Evolutionary conservation across 2,888 invertebrate genomes (phyloP).

Genomic region (Myathropa florea): DNA sequence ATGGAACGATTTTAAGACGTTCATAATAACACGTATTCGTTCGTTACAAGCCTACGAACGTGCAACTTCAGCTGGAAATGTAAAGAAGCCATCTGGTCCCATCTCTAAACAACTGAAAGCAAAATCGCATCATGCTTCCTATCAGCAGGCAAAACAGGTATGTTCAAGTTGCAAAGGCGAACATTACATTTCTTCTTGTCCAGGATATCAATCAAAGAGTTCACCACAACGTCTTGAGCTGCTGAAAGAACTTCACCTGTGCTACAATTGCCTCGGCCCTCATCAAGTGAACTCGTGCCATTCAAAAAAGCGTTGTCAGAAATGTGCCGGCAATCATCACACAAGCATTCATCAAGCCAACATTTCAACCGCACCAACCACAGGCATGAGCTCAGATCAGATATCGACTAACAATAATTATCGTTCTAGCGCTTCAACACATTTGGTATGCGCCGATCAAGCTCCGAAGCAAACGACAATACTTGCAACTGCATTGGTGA

Average conservation of each 20-base stretch:
- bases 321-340: slow-evolving; percentile 13
- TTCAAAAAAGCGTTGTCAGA: slow-evolving; percentile 25
- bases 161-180: slow-evolving; percentile 21
- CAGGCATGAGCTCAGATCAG: too few species aligned
- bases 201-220: slow-evolving; percentile 23
- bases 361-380: too few species aligned
- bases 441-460: neutral
- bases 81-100: neutral
- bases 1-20: neutral
- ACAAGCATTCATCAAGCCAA: slow-evolving; percentile 10
- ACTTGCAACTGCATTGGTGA: slow-evolving; percentile 19
- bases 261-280: slow-evolving; percentile 24
- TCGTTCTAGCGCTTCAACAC: neutral
- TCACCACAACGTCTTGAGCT: slow-evolving; percentile 22
- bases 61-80: neutral
- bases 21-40: neutral
- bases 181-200: slow-evolving; percentile 31
- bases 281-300: slow-evolving; percentile 7
- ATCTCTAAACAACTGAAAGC: neutral
- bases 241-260: slow-evolving; percentile 5
- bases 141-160: slow-evolving; percentile 8
- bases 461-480: neutral
- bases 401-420: neutral
- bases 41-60: neutral
- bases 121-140: slow-evolving; percentile 1